Percentiles rank a stretch among this genome's conserved stretches.
Evolutionary conservation across 2,113 vertebrate genomes (phyloP).

Genomic region (Oxyruncus cristatus): DNA sequence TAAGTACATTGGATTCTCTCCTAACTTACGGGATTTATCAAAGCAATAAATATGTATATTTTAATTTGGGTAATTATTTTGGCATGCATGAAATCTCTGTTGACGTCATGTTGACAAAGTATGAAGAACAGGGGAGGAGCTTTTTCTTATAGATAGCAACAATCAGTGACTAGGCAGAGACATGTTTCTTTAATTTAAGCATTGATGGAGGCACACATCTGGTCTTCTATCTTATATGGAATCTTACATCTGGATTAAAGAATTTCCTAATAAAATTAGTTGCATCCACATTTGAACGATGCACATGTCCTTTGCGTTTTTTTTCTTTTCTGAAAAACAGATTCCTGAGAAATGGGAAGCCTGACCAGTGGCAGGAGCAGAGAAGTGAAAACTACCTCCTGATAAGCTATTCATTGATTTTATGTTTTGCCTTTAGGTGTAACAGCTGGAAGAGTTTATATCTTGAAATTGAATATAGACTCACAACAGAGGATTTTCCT

Average conservation of each 20-base stretch:
- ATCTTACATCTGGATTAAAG: background rate
- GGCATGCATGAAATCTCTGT: background rate
- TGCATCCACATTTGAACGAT: background rate
- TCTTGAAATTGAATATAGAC: background rate
- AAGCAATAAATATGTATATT: background rate
- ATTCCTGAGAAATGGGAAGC: background rate
- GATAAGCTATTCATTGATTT: background rate
- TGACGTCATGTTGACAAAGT: background rate
- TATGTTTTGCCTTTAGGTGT: background rate
- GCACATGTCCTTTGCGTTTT: accelerated
- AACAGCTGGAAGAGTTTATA: background rate
- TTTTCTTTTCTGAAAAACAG: background rate
- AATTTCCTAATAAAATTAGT: background rate
- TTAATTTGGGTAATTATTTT: background rate
- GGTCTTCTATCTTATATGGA: background rate
- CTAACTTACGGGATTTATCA: background rate
- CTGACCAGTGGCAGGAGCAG: background rate
- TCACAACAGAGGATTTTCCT: background rate
- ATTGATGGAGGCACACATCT: background rate
- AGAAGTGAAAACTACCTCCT: background rate
- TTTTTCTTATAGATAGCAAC: background rate
- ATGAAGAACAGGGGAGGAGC: background rate
- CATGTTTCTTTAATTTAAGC: background rate
- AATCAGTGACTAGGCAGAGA: background rate
- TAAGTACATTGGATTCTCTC: background rate